These are phyloP conservation scores for Geopemphigus sp. DNA, from an alignment of 1,140 invertebrate species.

Conservation along the genomic window DNA sequence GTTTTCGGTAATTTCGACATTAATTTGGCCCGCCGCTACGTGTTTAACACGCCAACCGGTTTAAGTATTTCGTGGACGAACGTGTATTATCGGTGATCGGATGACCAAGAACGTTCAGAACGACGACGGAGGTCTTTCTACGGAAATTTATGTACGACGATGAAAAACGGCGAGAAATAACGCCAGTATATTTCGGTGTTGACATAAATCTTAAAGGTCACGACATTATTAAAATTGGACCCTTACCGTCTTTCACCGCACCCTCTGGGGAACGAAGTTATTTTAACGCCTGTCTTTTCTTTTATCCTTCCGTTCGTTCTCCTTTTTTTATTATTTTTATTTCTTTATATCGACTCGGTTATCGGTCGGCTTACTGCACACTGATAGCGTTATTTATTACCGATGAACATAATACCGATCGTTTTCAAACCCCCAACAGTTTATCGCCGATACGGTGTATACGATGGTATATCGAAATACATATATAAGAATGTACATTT, in stretches of 20 bases:
- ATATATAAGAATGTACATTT: no score
- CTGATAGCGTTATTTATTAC: conserved; percentile 28
- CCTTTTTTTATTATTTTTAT: neutral
- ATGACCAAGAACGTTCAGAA: no score
- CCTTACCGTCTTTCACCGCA: neutral
- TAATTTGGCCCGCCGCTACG: no score
- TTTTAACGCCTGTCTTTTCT: neutral
- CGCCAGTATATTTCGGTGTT: neutral
- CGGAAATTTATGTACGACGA: conserved; percentile 4
- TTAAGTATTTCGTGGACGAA: no score
- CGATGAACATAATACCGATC: neutral
- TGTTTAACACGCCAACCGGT: no score
- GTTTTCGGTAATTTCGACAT: no score
- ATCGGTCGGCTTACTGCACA: neutral
- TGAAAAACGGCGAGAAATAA: neutral
- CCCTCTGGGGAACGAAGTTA: neutral
- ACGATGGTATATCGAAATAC: no score
- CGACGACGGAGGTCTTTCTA: neutral
- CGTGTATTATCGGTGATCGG: no score
- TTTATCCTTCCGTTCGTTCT: neutral
- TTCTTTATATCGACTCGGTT: neutral
- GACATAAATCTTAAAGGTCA: conserved; percentile 34
- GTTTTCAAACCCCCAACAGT: neutral
- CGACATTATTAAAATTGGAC: conserved; percentile 40
- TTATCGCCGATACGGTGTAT: conserved; percentile 1